Base-by-base conservation (phyloP, 2,797 vertebrate genomes). In the Coregonus suidteri region DNA sequence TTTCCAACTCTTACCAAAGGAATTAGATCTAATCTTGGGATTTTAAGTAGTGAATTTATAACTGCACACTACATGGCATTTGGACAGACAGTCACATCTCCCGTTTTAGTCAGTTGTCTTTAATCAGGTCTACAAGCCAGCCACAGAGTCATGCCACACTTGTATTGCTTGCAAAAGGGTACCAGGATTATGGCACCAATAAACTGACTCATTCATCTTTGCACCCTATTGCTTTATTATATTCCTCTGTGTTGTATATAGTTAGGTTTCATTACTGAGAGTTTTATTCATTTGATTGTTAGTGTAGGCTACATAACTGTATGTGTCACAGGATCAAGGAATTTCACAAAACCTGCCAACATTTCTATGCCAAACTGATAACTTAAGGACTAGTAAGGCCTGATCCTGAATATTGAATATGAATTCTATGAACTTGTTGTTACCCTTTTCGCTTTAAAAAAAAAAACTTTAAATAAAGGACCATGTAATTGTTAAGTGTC, bases 201-300 rank as follows among this genome's bases (percentile, higher is more conserved):
- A 34, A 14, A 34, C 7, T 25, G 9, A 67, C 30, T 67, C 5
- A 67, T 67, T 67, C 7, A 67, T 67, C 65, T 67, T 67, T 35
- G 65, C 13, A 67, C 65, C 65, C 65, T 67, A 34, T 34, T 67
- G 65, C 30, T 34, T 67, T 67, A 67, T 67, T 67, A 15, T 34
- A 34, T 34, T 11, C 4, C 30, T 34, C 16, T 67, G 30, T 6
- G 4, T 25, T 67, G 30, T 67, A 4, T 35, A 15, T 11, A 35
- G 25, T 67, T 67, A 31, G 30, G 9, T 67, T 67, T 67, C 13
- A 67, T 35, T 34, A 16, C 35, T 0, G 31, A 25, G 20, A 65
- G 62, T 13, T 30, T 20, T 7, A 65, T 31, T 65, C 9, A 25
- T 65, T 34, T 5, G 31, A 6, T 67, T 66, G 30, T 67, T 34